These are phyloP conservation scores for Monoplex corrugatus DNA, from an alignment of 2,888 invertebrate genomes.

Conservation along the genomic window DNA sequence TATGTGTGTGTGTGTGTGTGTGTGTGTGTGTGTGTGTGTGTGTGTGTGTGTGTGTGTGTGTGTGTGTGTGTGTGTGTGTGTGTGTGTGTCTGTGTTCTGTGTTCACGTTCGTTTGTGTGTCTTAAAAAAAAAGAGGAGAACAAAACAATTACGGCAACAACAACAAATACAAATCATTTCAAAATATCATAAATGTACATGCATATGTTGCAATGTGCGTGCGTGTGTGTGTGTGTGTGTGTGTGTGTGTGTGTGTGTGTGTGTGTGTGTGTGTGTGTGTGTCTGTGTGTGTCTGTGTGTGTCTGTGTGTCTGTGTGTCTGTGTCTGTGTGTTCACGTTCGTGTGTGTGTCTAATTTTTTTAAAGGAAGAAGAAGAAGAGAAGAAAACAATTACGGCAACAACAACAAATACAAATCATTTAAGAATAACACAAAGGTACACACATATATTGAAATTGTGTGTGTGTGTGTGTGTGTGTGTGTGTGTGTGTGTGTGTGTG, in stretches of 20 bases:
- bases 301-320: neutral
- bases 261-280: neutral
- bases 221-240: neutral
- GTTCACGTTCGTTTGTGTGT: slow-evolving; percentile 10
- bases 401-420: too few relatives aligned
- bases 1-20: neutral
- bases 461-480: neutral
- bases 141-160: too few relatives aligned
- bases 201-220: too few relatives aligned
- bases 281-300: neutral
- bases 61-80: slow-evolving; percentile 29
- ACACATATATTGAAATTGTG: too few relatives aligned
- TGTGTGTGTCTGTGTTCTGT: slow-evolving; percentile 2
- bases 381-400: too few relatives aligned
- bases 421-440: too few relatives aligned
- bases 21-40: neutral
- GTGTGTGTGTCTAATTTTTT: neutral
- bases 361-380: too few relatives aligned
- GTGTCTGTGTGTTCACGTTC: neutral
- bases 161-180: too few relatives aligned
- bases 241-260: neutral
- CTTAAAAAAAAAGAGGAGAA: too few relatives aligned
- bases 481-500: neutral
- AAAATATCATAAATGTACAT: too few relatives aligned
- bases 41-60: neutral